Percentiles rank a stretch among this genome's conserved stretches.
Evolutionary conservation across 1,140 invertebrate genomes (phyloP).

Genomic region (Drosophila nigrodunni): DNA sequence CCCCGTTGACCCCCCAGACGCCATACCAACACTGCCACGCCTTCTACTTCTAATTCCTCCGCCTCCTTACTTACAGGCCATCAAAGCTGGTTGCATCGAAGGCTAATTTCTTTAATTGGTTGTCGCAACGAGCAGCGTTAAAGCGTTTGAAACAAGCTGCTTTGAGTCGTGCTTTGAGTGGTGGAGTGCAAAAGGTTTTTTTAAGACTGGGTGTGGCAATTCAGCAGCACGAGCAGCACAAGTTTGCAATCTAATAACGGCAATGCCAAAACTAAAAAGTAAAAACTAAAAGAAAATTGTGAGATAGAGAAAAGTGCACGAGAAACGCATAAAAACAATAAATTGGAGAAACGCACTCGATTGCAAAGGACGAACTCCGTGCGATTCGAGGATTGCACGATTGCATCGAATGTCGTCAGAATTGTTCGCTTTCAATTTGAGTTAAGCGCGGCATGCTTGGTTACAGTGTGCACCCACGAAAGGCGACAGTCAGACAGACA

Average conservation of each 20-base stretch:
- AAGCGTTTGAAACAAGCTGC: conserved; percentile 37
- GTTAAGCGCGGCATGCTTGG: conserved; percentile 60
- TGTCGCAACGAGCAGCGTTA: conserved; percentile 59
- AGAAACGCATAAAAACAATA: conserved; percentile 83
- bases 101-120: conserved; percentile 81
- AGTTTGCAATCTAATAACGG: conserved; percentile 77
- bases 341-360: conserved; percentile 70
- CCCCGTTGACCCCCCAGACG: not conserved
- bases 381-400: not conserved
- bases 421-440: conserved; percentile 64
- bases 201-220: too few relatives aligned
- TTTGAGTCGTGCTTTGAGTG: not conserved
- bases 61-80: not conserved
- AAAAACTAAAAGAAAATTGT: conserved; percentile 1
- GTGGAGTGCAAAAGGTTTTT: too few relatives aligned
- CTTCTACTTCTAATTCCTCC: not conserved
- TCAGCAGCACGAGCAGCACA: conserved; percentile 35
- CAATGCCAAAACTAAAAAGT: conserved; percentile 74
- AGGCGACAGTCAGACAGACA: conserved; percentile 18
- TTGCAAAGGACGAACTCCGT: conserved; percentile 16
- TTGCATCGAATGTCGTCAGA: conserved; percentile 38
- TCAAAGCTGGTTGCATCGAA: conserved; percentile 35
- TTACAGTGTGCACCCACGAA: conserved; percentile 28
- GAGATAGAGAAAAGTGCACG: conserved; percentile 58
- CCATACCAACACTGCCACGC: not conserved